Evolutionary conservation across 53 echinoderm and acorn worm species (phyloP), one percentile per base, ranked within the genome.

Genomic region (Holothuria scabra): DNA sequence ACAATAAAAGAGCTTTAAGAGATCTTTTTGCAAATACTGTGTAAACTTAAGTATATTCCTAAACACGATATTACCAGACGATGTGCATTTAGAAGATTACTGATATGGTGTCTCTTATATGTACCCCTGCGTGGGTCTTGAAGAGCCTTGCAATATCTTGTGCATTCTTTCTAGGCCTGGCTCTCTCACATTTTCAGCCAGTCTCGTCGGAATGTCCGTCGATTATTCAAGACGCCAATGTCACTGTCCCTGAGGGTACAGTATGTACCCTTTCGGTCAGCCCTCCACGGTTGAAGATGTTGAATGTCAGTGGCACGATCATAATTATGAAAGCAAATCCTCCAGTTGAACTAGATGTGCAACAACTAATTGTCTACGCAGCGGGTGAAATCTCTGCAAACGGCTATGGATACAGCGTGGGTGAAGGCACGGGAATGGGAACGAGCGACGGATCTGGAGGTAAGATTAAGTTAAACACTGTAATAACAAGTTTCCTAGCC

Each of bases 381-480:
- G n/a, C 22, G n/a, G 68, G 68, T 35, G 34, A 38, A 0, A 0
- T 68, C 28, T 68, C 68, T 38, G 68, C 68, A 20, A 38, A 68
- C 68, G 68, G 68, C n/a, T 10, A 20, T 33, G 68, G 68, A 11
- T 68, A 14, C 19, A 33, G 34, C 4, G 68, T 38, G 13, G 68
- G 68, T 20, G 38, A 21, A n/a, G 68, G 68, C 3, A 19, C 7
- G 3, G 68, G 68, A 4, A 33, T 35, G 35, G 68, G 68, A 68
- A 68, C 68, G 37, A 33, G n/a, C 18, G 68, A 68, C n/a, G 68
- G 68, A 21, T 68, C 68, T n/a, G 68, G 68, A 38, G 68, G 68
- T 68, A 68, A 68, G 68, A 48, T 48, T 48, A 13, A 10, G 12
- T 13, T 48, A 5, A 1, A 48, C 11, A 48, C 12, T 48, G 48